Evolutionary conservation across 1,140 invertebrate genomes (phyloP).

Genomic region (Cardiocondyla obscurior): DNA sequence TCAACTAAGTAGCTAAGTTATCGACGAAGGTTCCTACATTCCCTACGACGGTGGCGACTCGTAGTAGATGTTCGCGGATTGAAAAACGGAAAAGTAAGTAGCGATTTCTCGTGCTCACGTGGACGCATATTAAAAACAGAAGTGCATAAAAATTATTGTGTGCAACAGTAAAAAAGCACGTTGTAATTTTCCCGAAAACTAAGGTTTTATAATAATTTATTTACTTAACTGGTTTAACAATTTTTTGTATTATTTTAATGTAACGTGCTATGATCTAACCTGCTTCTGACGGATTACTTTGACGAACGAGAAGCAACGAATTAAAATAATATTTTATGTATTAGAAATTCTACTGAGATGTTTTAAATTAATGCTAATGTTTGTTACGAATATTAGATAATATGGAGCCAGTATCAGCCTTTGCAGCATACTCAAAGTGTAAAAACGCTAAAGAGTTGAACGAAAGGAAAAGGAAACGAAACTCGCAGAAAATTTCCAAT

Average conservation of each 20-base stretch:
- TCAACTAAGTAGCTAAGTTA: no score
- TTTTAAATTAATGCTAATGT: neutral
- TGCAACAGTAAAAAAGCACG: neutral
- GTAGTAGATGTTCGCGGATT: no score
- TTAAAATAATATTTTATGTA: no score
- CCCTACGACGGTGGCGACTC: no score
- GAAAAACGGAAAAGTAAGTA: no score
- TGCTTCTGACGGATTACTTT: neutral
- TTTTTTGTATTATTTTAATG: neutral
- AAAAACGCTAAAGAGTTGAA: conserved; percentile 38
- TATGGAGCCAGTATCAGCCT: conserved; percentile 58
- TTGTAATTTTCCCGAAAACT: neutral
- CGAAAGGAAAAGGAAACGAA: conserved; percentile 53
- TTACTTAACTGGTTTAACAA: neutral
- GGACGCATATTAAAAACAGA: no score
- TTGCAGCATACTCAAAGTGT: conserved; percentile 60
- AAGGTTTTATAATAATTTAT: neutral
- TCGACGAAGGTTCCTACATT: no score
- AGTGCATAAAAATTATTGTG: no score
- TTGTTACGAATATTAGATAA: conserved; percentile 52
- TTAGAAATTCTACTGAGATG: neutral
- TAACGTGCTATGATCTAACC: neutral
- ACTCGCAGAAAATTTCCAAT: neutral
- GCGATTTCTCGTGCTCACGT: no score
- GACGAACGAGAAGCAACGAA: neutral